These are phyloP conservation scores for Gorsachius magnificus DNA, from an alignment of 2,797 vertebrate genomes.

Conservation along the genomic window DNA sequence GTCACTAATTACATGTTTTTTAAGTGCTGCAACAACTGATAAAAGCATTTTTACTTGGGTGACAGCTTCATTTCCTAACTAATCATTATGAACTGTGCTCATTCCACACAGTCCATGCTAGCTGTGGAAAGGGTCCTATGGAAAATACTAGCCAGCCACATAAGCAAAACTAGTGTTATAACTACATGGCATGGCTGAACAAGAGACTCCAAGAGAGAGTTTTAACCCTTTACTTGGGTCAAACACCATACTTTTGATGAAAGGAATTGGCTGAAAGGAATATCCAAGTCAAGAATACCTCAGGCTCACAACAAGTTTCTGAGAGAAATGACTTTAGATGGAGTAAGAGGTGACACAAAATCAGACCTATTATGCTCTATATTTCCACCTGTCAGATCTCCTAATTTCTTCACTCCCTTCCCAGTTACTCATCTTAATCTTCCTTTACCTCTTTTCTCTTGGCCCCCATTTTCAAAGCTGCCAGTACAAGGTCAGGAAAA, in stretches of 20 bases:
- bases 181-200: neutral
- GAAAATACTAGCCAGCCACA: neutral
- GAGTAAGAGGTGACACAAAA: neutral
- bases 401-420: neutral
- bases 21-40: neutral
- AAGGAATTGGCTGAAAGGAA: neutral
- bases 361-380: neutral
- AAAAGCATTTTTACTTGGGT: neutral
- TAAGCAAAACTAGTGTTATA: neutral
- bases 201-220: neutral
- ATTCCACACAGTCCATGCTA: rapidly evolving
- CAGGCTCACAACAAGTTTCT: neutral
- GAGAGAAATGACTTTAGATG: neutral
- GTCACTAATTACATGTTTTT: neutral
- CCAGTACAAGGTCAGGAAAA: neutral
- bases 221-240: neutral
- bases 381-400: neutral
- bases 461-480: neutral
- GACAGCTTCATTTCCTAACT: neutral
- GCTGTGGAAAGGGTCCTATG: neutral
- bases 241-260: neutral
- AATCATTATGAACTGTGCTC: neutral
- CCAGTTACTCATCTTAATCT: neutral
- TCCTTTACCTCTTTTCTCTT: neutral
- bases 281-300: neutral